These are phyloP conservation scores for Dipodomys spectabilis DNA, from an alignment of 2,113 vertebrate genomes.

Conservation along the genomic window DNA sequence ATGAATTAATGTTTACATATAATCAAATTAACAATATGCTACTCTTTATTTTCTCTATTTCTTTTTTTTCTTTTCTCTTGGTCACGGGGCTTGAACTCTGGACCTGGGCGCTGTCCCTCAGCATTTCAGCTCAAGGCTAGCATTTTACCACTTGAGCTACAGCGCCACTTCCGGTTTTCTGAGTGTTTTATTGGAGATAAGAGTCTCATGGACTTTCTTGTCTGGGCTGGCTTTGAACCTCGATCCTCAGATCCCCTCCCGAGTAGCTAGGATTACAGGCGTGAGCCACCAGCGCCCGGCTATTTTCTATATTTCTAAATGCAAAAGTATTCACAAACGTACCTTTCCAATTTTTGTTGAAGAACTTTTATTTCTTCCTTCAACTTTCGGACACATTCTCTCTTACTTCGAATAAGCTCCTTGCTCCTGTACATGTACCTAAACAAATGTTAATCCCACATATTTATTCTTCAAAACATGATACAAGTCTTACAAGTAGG, in stretches of 20 bases:
- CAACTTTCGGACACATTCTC: conserved; percentile 90
- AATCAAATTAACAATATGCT: background rate
- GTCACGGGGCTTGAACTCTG: no score
- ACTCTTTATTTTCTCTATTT: background rate
- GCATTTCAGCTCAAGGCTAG: no score
- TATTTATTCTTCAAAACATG: conserved; percentile 15
- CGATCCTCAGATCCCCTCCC: no score
- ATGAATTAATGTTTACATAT: conserved; percentile 30
- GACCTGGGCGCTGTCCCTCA: no score
- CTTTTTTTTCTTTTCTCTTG: no score
- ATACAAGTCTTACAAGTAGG: background rate
- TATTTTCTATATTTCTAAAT: background rate
- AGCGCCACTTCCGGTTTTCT: no score
- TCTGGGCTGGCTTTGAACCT: no score
- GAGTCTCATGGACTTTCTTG: no score
- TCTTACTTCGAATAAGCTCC: conserved; percentile 90
- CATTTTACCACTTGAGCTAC: no score
- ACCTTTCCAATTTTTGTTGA: conserved; percentile 96
- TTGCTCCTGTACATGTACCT: conserved; percentile 96
- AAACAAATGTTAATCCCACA: conserved; percentile 30
- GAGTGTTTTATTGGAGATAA: no score
- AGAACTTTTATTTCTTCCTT: conserved; percentile 91
- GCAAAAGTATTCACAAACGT: background rate
- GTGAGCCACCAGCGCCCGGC: no score
- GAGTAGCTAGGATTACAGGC: no score